phyloP scores from a whole-genome alignment of 2,797 vertebrate species.

The Chromobotia macracanthus region DNA sequence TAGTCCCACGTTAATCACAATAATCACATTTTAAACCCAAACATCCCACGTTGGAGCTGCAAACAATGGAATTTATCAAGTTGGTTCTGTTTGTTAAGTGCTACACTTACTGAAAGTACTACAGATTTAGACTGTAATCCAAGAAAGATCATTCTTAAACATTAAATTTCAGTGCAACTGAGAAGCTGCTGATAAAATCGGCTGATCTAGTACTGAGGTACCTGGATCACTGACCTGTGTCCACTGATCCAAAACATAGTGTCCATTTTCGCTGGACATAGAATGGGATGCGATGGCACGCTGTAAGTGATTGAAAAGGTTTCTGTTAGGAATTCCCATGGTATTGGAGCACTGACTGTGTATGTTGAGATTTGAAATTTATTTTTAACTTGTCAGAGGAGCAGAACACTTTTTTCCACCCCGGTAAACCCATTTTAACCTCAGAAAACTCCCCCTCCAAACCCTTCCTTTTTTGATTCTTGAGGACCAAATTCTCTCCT shows the following conservation, averaged over 20 bases:
- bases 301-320: slow-evolving; percentile 6
- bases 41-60: no score
- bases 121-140: neutral
- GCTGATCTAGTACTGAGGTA: neutral
- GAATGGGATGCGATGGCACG: neutral
- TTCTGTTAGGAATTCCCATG: slow-evolving; percentile 23
- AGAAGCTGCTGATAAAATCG: neutral
- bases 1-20: no score
- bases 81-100: no score
- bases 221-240: neutral
- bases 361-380: neutral
- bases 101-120: no score
- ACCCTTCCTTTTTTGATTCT: slow-evolving; percentile 10
- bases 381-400: slow-evolving; percentile 21
- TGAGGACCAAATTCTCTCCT: neutral
- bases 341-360: slow-evolving; percentile 8
- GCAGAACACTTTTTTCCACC: slow-evolving; percentile 27
- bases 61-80: no score
- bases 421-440: slow-evolving; percentile 48
- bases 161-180: neutral
- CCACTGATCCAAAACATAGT: neutral
- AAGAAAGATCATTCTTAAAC: neutral
- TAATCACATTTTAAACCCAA: neutral
- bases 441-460: neutral
- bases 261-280: slow-evolving; percentile 2